These are phyloP conservation scores for Aythya baeri DNA, from an alignment of 2,113 vertebrate genomes.

Conservation along the genomic window DNA sequence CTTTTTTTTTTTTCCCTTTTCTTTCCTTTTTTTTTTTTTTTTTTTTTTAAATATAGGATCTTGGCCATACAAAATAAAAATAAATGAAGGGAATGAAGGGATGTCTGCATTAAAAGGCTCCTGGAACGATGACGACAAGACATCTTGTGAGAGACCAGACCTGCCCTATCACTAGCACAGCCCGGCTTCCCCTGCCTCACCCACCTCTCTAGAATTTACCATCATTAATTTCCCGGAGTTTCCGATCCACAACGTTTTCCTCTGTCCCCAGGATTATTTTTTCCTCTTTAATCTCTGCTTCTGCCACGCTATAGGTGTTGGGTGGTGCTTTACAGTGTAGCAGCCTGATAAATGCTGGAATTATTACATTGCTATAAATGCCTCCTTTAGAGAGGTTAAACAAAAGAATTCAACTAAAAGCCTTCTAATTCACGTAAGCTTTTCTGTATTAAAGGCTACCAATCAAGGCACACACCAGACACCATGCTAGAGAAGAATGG, in stretches of 20 bases:
- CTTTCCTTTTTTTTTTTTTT: background rate
- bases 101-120: background rate
- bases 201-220: constrained; percentile 65
- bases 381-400: background rate
- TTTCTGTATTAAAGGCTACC: background rate
- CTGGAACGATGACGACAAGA: background rate
- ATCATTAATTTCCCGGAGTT: background rate
- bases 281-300: background rate
- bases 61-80: background rate
- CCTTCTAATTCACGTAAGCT: background rate
- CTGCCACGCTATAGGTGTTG: fast-evolving
- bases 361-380: background rate
- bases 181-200: background rate
- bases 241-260: background rate
- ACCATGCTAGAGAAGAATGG: background rate
- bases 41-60: background rate
- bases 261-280: background rate
- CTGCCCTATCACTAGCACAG: background rate
- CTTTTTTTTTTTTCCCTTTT: too few relatives aligned
- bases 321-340: background rate
- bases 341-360: background rate
- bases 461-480: background rate
- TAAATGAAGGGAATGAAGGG: background rate
- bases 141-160: background rate
- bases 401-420: background rate